Base-by-base conservation (phyloP, 1,140 invertebrate species). In the Caligus rogercresseyi region DNA sequence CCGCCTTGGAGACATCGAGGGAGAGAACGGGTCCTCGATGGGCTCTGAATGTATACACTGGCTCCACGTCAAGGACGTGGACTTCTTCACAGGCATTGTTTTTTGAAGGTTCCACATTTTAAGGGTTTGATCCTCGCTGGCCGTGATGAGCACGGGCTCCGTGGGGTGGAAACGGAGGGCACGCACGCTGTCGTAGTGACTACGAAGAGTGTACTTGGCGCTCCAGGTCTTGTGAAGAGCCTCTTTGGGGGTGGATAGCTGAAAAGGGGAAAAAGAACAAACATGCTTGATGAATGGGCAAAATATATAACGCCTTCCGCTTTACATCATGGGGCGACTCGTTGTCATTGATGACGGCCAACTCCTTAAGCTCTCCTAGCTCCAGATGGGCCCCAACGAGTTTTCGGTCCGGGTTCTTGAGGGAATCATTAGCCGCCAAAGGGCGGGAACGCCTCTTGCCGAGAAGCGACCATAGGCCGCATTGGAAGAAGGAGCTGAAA, bases 161-260 rank as follows among this genome's bases (percentile, higher is more conserved):
- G 84, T 84, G 31, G 95, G 93, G 78, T 98, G 96, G 79, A 99
- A 99, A 68, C 91, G 91, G 63, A 99, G 79, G 61, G 92, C 87
- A 68, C 93, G 79, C 21, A 98, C 91, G 70, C 89, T 87, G 75
- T 99, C 96, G 73, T 98, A 98, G 78, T 99, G 96, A 71, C 89
- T 93, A 69, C 93, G 80, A 69, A 97, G 76, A 53, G 91, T 96
- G 71, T 96, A 97, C 75, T 97, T 96, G 67, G 90, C 89, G 76
- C 88, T 95, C 93, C 93, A 97, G 43, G 89, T 94, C 79, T 96
- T 97, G 70, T 91, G 82, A 77, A 88, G 92, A 63, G 85, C 85
- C 71, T 95, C 91, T 77, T 93, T 94, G 68, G 83, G 84, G 68
- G 85, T 82, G 62, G 86, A 79, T 68, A 84, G 79, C 82, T 84